Conservation (phyloP, 2,797 vertebrate genomes). For the Coilia nasus region DNA sequence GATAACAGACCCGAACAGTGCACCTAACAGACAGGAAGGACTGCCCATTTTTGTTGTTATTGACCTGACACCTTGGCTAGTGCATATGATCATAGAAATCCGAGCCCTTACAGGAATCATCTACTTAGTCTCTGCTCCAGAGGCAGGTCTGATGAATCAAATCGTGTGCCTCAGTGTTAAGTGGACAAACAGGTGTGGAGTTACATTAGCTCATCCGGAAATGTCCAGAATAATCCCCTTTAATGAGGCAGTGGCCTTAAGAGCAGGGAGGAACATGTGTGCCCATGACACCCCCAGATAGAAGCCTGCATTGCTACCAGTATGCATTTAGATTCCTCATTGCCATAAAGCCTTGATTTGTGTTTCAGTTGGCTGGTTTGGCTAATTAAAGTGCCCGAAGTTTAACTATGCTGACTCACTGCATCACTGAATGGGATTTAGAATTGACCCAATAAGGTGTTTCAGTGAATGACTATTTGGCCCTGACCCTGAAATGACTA, state of each 20-base stretch:
- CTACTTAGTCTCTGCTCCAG: not conserved
- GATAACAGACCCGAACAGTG: not conserved
- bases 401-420: not conserved
- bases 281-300: not conserved
- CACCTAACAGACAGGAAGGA: not conserved
- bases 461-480: not conserved
- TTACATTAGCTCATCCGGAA: conserved; percentile 37
- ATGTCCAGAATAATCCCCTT: conserved; percentile 62
- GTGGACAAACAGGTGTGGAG: not conserved
- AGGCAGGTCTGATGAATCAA: not conserved
- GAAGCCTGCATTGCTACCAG: not conserved
- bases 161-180: not conserved
- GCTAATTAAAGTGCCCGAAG: not conserved
- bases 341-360: not conserved
- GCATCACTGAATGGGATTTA: not conserved
- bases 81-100: not conserved
- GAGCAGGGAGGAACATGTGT: conserved; percentile 29
- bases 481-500: not conserved
- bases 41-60: not conserved
- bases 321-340: not conserved
- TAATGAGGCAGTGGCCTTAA: conserved; percentile 54
- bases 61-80: not conserved
- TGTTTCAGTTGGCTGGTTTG: not conserved
- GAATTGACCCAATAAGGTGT: not conserved
- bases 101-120: not conserved